A percentile compares a stretch with the other conserved stretches of the same genome.
phyloP scores from a whole-genome alignment of 2,797 vertebrate genomes.

The Prionace glauca region DNA sequence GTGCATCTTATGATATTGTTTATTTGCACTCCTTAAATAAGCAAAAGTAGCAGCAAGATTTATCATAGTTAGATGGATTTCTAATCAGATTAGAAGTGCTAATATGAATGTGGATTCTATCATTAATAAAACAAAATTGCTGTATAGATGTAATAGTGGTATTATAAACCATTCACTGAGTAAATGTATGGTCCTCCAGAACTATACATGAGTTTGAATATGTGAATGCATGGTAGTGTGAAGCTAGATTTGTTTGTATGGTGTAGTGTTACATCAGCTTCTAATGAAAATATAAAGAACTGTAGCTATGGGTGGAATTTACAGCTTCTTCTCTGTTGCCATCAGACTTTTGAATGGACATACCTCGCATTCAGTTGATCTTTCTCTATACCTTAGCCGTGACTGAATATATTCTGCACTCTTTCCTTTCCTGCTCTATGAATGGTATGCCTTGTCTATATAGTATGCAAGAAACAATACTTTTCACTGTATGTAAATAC shows the following conservation, averaged over 20 bases:
- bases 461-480: no score
- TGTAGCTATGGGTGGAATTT: background rate
- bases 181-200: background rate
- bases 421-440: no score
- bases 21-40: background rate
- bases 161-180: background rate
- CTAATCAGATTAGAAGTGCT: background rate
- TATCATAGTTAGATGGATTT: background rate
- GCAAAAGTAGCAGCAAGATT: background rate
- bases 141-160: background rate
- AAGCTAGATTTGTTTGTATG: background rate
- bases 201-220: background rate
- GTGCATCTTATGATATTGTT: background rate
- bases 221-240: background rate
- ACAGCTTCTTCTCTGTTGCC: no score
- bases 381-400: no score
- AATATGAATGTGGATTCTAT: background rate
- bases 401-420: no score
- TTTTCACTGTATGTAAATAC: no score
- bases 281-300: background rate
- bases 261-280: background rate
- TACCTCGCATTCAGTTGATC: no score
- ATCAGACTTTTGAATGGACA: no score
- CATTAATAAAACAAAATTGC: background rate
- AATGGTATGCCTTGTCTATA: no score